Base-by-base conservation (phyloP, 2,888 invertebrate species). In the Pandemis heparana region DNA sequence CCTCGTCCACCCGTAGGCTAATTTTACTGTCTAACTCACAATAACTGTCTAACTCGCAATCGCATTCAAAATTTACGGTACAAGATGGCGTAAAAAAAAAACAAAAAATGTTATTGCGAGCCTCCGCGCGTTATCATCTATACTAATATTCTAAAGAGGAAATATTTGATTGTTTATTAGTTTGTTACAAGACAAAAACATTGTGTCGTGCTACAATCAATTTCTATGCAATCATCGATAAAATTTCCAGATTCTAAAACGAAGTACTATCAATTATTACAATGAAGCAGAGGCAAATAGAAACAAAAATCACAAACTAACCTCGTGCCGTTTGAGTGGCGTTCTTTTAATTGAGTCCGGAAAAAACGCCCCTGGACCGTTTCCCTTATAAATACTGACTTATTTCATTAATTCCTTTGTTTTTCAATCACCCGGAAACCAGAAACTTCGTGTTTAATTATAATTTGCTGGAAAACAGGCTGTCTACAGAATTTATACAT, bases 231-330 rank as follows among this genome's bases (percentile, higher is more conserved):
- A 41, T 8, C 41, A 9, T 8, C 1, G 41, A 41, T n/a, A 41
- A 9, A 16, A 41, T 46, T 32, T 63, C 32, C 14, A 63, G 43
- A 14, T 18, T 18, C 46, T 43, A 5, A 39, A 32, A 38, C 12
- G 46, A 18, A 53, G 12, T 51, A 46, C 56, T 72, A 67, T 43
- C 5, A 48, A 48, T 70, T 10, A 39, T 62, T 16, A 48, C 59
- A 59, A 48, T 39, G 51, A 51, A 62, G 38, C 38, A 43, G 56
- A 62, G 38, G 62, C n/a, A 60, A 60, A 71, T 51, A 68, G 56
- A 63, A 72, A 68, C 67, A 72, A 72, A 72, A 72, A 68, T 63
- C 53, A 43, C 56, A 68, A 68, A 68, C 63, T 56, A 68, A 72
- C 67, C 61, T 39, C 61, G 23, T 18, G 18, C 62, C 46, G 62